These are phyloP conservation scores for Polyommatus icarus DNA, from an alignment of 2,888 invertebrate genomes.

Conservation along the genomic window DNA sequence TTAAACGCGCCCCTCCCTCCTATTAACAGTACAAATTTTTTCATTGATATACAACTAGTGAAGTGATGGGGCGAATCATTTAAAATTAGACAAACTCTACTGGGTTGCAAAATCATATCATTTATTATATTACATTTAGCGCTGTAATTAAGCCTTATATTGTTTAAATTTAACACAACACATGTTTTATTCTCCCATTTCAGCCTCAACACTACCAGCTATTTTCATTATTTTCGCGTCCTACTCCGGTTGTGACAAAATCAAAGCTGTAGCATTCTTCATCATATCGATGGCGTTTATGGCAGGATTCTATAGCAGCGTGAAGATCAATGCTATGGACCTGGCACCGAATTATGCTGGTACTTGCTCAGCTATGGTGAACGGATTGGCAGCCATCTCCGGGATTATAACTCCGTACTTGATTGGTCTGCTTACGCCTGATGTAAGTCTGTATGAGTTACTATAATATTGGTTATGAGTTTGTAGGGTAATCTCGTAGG, in stretches of 20 bases:
- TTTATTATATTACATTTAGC: no score
- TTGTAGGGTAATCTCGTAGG: no score
- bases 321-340: slow-evolving; percentile 84
- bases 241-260: slow-evolving; percentile 81
- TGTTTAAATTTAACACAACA: no score
- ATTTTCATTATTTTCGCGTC: slow-evolving; percentile 82
- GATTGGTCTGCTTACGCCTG: slow-evolving; percentile 80
- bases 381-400: slow-evolving; percentile 81
- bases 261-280: slow-evolving; percentile 75
- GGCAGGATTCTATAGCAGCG: slow-evolving; percentile 85
- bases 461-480: no score
- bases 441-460: slow-evolving; percentile 65
- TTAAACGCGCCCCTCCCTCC: no score
- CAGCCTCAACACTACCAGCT: slow-evolving; percentile 83
- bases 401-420: slow-evolving; percentile 83
- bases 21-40: no score
- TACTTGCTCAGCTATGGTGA: slow-evolving; percentile 82
- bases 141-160: no score
- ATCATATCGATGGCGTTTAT: slow-evolving; percentile 83
- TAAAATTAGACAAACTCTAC: no score
- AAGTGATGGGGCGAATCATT: no score
- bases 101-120: no score
- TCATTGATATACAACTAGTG: no score
- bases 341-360: slow-evolving; percentile 83
- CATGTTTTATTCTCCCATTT: slow-evolving; percentile 44